A percentile compares a stretch with the other conserved stretches of the same genome.
phyloP scores from a whole-genome alignment of 1,140 invertebrate genomes.

The Hylaeus volcanicus region DNA sequence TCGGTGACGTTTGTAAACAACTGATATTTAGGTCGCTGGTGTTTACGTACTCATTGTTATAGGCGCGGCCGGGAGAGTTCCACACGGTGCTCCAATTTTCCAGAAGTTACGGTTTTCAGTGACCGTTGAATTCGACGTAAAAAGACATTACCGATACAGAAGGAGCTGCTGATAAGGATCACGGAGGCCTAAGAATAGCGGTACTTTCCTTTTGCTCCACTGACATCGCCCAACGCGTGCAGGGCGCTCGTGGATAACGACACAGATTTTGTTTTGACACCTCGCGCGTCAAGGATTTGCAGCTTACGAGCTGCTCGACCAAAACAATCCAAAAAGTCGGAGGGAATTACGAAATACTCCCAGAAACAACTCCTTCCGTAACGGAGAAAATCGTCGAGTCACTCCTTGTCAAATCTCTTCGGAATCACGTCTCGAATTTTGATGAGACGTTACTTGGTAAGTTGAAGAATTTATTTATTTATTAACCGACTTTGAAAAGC shows the following conservation, averaged over 20 bases:
- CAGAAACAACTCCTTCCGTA: neutral
- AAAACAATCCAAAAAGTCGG: neutral
- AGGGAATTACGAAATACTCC: neutral
- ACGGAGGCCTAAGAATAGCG: slow-evolving; percentile 59
- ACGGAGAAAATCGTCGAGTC: too few species aligned
- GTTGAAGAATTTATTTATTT: too few species aligned
- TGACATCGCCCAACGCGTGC: slow-evolving; percentile 9
- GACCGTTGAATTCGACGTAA: slow-evolving; percentile 34
- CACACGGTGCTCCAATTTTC: slow-evolving; percentile 38
- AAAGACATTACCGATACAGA: slow-evolving; percentile 62
- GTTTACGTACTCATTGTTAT: slow-evolving; percentile 1
- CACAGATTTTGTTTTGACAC: slow-evolving; percentile 40
- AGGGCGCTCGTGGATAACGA: slow-evolving; percentile 29
- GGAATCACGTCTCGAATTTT: too few species aligned
- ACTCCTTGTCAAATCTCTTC: too few species aligned
- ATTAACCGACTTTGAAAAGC: too few species aligned
- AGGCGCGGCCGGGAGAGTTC: neutral
- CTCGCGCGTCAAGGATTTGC: neutral
- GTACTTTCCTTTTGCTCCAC: slow-evolving; percentile 66
- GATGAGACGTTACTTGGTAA: too few species aligned
- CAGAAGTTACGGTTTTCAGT: slow-evolving; percentile 45
- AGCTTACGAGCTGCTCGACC: neutral
- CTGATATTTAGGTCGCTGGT: neutral
- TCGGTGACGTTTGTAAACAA: neutral
- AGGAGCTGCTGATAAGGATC: slow-evolving; percentile 56